Conservation (phyloP, 1,140 invertebrate species). For the Drosophila pruinosa region DNA sequence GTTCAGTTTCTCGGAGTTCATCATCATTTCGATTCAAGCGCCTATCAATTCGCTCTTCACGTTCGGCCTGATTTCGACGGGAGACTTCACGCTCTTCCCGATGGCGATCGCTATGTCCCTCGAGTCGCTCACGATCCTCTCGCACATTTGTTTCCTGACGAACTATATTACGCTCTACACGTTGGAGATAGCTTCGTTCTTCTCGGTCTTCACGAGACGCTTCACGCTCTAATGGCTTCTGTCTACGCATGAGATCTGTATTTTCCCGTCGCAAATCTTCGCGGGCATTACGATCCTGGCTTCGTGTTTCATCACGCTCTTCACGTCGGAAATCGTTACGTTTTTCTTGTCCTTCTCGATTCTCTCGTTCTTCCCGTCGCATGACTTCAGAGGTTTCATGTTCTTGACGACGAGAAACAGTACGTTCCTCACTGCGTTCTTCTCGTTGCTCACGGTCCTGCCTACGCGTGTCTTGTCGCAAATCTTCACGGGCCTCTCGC, state of each 20-base stretch:
- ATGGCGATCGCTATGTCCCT: background rate
- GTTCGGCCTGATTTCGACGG: too few relatives aligned
- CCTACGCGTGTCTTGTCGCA: background rate
- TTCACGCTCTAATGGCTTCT: conserved; percentile 1
- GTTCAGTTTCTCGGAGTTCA: background rate
- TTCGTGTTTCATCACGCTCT: background rate
- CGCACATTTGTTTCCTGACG: background rate
- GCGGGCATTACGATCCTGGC: background rate
- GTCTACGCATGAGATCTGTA: background rate
- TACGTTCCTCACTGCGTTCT: background rate
- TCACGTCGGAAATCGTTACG: background rate
- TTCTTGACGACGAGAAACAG: too few relatives aligned
- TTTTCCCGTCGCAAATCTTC: conserved; percentile 5
- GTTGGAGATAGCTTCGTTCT: background rate
- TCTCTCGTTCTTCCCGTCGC: background rate
- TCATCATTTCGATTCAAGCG: background rate
- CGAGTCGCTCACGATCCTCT: background rate
- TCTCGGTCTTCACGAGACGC: too few relatives aligned
- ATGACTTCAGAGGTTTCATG: too few relatives aligned
- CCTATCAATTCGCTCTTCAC: background rate
- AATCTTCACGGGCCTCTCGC: background rate
- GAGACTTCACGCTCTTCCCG: background rate
- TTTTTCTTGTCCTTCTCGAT: background rate
- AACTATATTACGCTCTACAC: background rate
- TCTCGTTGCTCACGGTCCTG: background rate